Conservation (phyloP, 2,888 invertebrate genomes). For the Drosophila cracens region DNA sequence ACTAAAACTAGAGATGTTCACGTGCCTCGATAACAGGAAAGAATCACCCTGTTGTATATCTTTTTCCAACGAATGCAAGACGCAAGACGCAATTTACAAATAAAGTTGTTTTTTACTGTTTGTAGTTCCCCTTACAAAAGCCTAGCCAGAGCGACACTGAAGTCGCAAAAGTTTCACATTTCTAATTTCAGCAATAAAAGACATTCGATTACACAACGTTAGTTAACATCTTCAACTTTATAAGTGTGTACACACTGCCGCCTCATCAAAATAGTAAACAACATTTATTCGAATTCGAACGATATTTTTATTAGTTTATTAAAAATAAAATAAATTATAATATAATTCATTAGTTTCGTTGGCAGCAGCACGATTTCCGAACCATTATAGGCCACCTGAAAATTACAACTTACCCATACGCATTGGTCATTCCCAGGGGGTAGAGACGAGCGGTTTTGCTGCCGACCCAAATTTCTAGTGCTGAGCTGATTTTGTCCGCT, state of each 20-base stretch:
- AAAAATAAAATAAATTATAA: slow-evolving; percentile 7
- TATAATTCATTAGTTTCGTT: background rate
- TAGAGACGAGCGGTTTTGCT: slow-evolving; percentile 2
- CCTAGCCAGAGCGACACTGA: background rate
- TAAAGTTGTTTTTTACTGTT: background rate
- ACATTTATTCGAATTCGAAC: background rate
- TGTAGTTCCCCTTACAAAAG: background rate
- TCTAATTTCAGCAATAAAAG: background rate
- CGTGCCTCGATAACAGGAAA: background rate
- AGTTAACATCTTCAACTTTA: background rate
- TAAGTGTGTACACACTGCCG: slow-evolving; percentile 43
- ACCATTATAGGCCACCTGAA: slow-evolving; percentile 34
- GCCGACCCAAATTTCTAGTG: slow-evolving; percentile 17
- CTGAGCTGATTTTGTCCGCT: slow-evolving; percentile 27
- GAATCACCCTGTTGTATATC: background rate
- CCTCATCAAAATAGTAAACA: background rate
- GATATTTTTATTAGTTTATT: background rate
- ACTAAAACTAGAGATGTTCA: slow-evolving; percentile 15
- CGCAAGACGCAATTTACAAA: background rate
- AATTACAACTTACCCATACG: slow-evolving; percentile 60
- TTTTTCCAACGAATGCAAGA: background rate
- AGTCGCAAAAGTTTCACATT: background rate
- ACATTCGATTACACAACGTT: background rate
- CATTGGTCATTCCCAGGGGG: slow-evolving; percentile 13
- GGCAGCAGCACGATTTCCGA: background rate